These are phyloP conservation scores for Brachypalpus laphriformis DNA, from an alignment of 2,888 invertebrate species.

Conservation along the genomic window DNA sequence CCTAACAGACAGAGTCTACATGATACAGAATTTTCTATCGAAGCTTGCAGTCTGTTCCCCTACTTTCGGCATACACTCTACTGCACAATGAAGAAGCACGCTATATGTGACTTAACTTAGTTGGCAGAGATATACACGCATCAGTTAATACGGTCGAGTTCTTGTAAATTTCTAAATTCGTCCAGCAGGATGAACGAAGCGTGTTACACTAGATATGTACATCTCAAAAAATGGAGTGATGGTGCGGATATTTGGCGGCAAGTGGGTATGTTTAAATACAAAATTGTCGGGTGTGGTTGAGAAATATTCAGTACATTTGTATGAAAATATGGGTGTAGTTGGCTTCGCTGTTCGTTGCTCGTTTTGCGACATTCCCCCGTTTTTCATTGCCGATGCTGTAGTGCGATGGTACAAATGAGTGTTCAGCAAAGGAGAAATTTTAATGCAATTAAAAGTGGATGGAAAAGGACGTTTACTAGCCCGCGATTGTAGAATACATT, in stretches of 20 bases:
- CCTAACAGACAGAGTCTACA: no score
- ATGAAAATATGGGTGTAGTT: neutral
- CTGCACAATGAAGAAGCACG: conserved; percentile 7
- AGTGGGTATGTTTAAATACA: conserved; percentile 12
- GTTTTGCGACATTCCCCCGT: neutral
- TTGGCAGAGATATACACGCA: conserved; percentile 25
- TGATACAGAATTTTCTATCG: no score
- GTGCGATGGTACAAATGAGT: neutral
- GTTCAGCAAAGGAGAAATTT: neutral
- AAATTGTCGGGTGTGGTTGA: conserved; percentile 5
- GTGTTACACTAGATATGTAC: neutral
- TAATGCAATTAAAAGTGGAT: neutral
- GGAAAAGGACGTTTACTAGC: neutral
- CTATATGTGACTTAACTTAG: conserved; percentile 27
- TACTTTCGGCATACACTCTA: neutral
- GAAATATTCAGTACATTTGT: neutral
- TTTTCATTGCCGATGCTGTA: neutral
- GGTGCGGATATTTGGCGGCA: conserved; percentile 3
- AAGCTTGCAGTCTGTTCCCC: no score
- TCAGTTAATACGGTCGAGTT: conserved; percentile 8
- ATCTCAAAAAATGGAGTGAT: neutral
- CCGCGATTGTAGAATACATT: neutral
- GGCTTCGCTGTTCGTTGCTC: neutral
- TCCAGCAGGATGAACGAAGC: conserved; percentile 5
- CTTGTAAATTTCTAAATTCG: conserved; percentile 29